Base-by-base conservation (phyloP, 2,888 invertebrate species). In the Synergus gifuensis region DNA sequence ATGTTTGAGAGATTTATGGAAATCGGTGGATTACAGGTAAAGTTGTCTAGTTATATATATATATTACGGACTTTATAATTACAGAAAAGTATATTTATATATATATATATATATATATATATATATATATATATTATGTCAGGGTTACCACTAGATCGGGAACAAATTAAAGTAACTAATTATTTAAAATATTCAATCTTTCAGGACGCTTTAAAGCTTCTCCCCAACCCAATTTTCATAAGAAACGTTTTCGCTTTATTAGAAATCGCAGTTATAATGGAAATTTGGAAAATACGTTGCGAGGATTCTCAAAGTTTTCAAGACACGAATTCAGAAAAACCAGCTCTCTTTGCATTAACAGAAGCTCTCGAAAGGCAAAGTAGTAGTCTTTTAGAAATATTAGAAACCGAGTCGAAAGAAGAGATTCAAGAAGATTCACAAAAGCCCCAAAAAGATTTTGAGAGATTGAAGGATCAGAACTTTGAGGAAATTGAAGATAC, bases 1-100 rank as follows among this genome's bases (percentile, higher is more conserved):
- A 94, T 95, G 87, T 94, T 94, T 42, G 94, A 94, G 83, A 94
- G 93, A 84, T 95, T 95, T 82, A 93, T 94, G 9, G 93, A 94
- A 81, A 93, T 94, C 64, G 93, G 94, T 0, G 95, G 95, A 0
- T 89, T 95, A 54, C 92, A 93, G 63, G 63, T 63, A 63, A 28
- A 28, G 16, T 63, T 1, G 9, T 36, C 7, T 14, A 2, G 36
- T 63, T 36, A 28, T 36, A 7, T 18, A 60, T 8, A 60, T 18
- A 22, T 60, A n/a, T n/a, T n/a, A n/a, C n/a, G n/a, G n/a, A n/a
- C n/a, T n/a, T n/a, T n/a, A n/a, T n/a, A n/a, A n/a, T n/a, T n/a
- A n/a, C n/a, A n/a, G n/a, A n/a, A n/a, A n/a, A n/a, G n/a, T n/a
- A n/a, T n/a, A n/a, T n/a, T n/a, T n/a, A n/a, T n/a, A n/a, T n/a